Evolutionary conservation across 2,888 invertebrate genomes (phyloP), one percentile per base, ranked within the genome.

Genomic region (Physocephala rufipes): DNA sequence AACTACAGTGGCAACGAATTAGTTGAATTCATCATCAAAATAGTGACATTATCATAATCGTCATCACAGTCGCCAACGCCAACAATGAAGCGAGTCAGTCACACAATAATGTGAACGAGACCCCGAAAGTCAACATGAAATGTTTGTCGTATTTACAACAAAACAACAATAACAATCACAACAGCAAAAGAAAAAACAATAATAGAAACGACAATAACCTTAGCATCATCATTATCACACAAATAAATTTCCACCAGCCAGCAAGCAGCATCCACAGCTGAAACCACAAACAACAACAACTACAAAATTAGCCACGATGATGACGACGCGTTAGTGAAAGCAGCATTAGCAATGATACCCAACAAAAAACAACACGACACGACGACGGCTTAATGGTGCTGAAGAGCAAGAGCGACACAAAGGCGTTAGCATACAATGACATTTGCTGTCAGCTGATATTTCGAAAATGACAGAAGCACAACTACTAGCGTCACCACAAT

Each of bases 81-180:
- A 51, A 36, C 68, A 68, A 68, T 68, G 51, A 62, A 68, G 62
- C 59, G 67, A 21, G 59, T 21, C 68, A 68, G 62, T 68, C 68
- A 62, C 61, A 4, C 43, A 58, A 28, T 26, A 45, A 26, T 45
- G 36, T 13, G 28, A 45, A n/a, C n/a, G 26, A n/a, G 24, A 58
- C 36, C 66, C 21, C 19, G 21, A 62, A 63, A 19, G 19, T 24
- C 15, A 28, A 16, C 30, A 62, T 62, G 9, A 58, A 58, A 16
- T 16, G 59, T 7, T 26, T 24, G 58, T 28, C 13, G 28, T 24
- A 59, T 2, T 24, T 7, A 36, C 5, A 4, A 49, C 26, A 51
- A 51, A 24, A 13, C 67, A 61, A 19, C 59, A 62, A 9, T 36
- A 36, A 36, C 9, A 36, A 21, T 43, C 13, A 3, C 45, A 45